Evolutionary conservation across 2,888 invertebrate species (phyloP), one percentile per base, ranked within the genome.

Genomic region (Drosophila anceps): DNA sequence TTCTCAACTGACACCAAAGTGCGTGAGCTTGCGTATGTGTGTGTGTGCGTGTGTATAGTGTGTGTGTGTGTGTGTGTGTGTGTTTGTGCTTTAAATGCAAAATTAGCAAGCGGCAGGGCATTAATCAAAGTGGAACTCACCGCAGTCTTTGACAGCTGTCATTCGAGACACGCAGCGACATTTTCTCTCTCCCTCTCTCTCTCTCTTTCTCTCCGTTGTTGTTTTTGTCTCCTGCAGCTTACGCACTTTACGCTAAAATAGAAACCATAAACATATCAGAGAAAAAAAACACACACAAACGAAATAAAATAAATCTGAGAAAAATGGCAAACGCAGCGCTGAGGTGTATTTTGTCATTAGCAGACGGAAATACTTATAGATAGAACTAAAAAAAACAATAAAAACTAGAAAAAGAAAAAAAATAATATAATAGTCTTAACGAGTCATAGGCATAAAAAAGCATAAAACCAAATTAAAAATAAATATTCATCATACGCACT

Each of bases 81-180:
- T 43, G 55, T 77, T 44, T 67, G 48, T 69, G 68, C 50, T 68
- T 79, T 71, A 78, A 75, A 79, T 78, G 76, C 76, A 78, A 78
- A 79, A 79, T 78, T 78, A 78, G 78, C 78, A 69, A 63, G 71
- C 63, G 65, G 24, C 68, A 66, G 63, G 35, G 66, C 77, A 81
- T 81, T 81, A 76, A 80, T 82, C 72, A 82, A 74, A 80, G 57
- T 62, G 65, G 48, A 79, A 73, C 72, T 63, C 66, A 79, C 66
- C 69, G 69, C 73, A 73, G 61, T 54, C 57, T 85, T 86, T 86
- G 85, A 84, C 85, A 88, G 87, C 85, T 85, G 85, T 85, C 85
- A 81, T 74, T 79, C 48, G 70, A 74, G 70, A 72, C 76, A 88
- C 76, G 76, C 81, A 81, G 59, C 76, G 79, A 57, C 73, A 79